Base-by-base conservation (phyloP, 2,888 invertebrate species). In the Nephrocerus scutellatus region DNA sequence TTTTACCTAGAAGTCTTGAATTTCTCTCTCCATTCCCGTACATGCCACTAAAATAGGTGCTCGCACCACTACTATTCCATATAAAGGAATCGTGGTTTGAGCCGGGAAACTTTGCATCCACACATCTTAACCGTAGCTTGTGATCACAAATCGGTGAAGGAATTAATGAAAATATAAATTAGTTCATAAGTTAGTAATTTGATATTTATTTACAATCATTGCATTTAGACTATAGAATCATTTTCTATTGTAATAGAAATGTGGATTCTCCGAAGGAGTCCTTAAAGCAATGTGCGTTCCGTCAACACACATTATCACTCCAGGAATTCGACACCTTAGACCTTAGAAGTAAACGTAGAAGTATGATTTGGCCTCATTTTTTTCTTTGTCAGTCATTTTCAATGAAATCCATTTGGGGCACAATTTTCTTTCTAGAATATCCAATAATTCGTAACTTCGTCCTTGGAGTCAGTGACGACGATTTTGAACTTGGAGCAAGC, bases 141-240 rank as follows among this genome's bases (percentile, higher is more conserved):
- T 20, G n/a, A 13, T 24, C 24, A 16, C 18, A 33, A 24, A 33
- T 33, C 33, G 16, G 4, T n/a, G n/a, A n/a, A n/a, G n/a, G n/a
- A n/a, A n/a, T n/a, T n/a, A n/a, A n/a, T n/a, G n/a, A n/a, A n/a
- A n/a, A n/a, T n/a, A n/a, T n/a, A n/a, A n/a, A n/a, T n/a, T n/a
- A n/a, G n/a, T n/a, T n/a, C n/a, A n/a, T n/a, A n/a, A n/a, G n/a
- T n/a, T n/a, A n/a, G n/a, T n/a, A n/a, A n/a, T n/a, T n/a, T n/a
- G n/a, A n/a, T n/a, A n/a, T n/a, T n/a, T n/a, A n/a, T n/a, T n/a
- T n/a, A n/a, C n/a, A n/a, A n/a, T n/a, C n/a, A n/a, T n/a, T n/a
- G n/a, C n/a, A n/a, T n/a, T n/a, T n/a, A n/a, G n/a, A n/a, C n/a
- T n/a, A n/a, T n/a, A n/a, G n/a, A n/a, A n/a, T n/a, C n/a, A n/a